These are phyloP conservation scores for Pogonomyrmex barbatus DNA, from an alignment of 1,140 invertebrate species.

Conservation along the genomic window DNA sequence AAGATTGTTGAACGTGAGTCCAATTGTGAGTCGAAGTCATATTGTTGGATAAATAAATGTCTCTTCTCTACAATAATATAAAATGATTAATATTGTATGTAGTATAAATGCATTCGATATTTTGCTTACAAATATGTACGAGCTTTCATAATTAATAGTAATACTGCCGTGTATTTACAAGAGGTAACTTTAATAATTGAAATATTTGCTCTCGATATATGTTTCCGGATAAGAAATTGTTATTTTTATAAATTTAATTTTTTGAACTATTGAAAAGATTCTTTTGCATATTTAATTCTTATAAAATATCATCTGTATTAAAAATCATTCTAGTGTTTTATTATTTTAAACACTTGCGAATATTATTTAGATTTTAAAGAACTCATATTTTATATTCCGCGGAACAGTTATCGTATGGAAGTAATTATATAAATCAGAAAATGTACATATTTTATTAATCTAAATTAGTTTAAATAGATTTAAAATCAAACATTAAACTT, in stretches of 20 bases:
- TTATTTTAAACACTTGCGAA: neutral
- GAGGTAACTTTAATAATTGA: neutral
- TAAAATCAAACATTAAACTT: constrained; percentile 25
- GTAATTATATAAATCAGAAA: neutral
- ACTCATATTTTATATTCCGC: neutral
- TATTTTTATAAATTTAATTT: neutral
- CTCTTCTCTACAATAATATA: neutral
- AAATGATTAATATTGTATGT: neutral
- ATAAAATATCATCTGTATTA: neutral
- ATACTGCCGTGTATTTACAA: neutral
- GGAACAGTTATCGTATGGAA: neutral
- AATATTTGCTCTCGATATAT: neutral
- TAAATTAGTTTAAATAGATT: neutral
- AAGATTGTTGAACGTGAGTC: constrained; percentile 43
- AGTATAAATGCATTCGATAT: neutral
- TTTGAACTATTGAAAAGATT: neutral
- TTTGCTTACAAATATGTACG: neutral
- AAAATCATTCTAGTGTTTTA: neutral
- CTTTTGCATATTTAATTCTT: neutral
- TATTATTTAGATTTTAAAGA: neutral
- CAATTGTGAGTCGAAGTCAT: neutral
- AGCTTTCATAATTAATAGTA: neutral
- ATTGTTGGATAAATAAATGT: constrained; percentile 38
- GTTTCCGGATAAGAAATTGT: neutral
- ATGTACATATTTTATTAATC: neutral